Percentiles rank a stretch among this genome's conserved stretches.
phyloP scores from a whole-genome alignment of 2,797 vertebrate genomes.

The Tympanoctomys barrerae region DNA sequence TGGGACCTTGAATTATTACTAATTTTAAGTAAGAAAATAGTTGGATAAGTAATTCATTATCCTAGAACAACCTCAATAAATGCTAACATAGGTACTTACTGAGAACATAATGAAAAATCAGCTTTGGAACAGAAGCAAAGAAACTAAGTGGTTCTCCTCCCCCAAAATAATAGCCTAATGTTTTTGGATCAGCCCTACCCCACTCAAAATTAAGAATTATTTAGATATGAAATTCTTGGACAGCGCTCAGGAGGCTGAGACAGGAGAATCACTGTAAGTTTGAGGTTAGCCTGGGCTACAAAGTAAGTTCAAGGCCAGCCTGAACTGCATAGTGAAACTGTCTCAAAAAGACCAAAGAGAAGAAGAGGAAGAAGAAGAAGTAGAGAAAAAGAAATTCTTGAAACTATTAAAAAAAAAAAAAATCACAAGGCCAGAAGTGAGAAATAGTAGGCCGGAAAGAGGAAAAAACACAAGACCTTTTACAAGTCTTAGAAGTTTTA shows the following conservation, averaged over 20 bases:
- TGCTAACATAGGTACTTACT: background rate
- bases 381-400: background rate
- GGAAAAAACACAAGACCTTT: background rate
- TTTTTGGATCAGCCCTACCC: background rate
- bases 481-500: background rate
- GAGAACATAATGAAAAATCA: slow-evolving; percentile 17
- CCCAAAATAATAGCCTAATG: background rate
- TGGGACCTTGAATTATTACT: slow-evolving; percentile 16
- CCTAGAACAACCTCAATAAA: background rate
- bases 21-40: slow-evolving; percentile 27
- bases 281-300: background rate
- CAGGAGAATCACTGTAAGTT: background rate
- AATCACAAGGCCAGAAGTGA: background rate
- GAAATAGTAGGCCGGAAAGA: background rate
- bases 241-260: background rate
- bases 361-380: no score
- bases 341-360: background rate
- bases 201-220: slow-evolving; percentile 45
- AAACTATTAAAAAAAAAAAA: slow-evolving; percentile 1
- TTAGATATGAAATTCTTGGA: background rate
- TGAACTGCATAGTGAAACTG: background rate
- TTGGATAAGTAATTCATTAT: slow-evolving; percentile 44
- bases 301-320: background rate
- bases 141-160: background rate
- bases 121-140: slow-evolving; percentile 25